Percentiles rank a stretch among this genome's conserved stretches.
Conservation (phyloP, 2,888 invertebrate genomes). For the Amphimallon solstitiale region DNA sequence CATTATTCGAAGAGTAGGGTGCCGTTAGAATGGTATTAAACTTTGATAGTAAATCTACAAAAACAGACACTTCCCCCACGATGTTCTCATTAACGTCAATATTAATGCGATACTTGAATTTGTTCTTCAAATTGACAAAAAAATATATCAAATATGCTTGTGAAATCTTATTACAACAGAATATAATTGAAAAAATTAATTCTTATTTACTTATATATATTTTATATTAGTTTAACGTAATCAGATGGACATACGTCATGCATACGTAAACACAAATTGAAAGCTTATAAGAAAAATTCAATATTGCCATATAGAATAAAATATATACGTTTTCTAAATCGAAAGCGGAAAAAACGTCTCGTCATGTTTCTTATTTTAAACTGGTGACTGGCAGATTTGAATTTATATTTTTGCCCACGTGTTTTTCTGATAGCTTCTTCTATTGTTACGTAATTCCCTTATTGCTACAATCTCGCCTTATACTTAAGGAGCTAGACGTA, state of each 20-base stretch:
- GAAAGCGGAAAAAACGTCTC: not conserved
- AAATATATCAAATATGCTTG: no score
- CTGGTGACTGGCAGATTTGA: slow-evolving; percentile 18
- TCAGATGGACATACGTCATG: no score
- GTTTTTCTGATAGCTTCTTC: slow-evolving; percentile 4
- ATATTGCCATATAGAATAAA: not conserved
- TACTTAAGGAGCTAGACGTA: no score
- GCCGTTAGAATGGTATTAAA: not conserved
- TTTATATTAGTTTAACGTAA: no score
- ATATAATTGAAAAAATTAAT: no score
- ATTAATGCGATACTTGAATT: no score
- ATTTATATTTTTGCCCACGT: slow-evolving; percentile 27
- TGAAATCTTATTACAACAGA: no score
- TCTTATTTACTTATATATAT: no score
- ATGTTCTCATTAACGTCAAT: no score
- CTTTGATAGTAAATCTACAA: slow-evolving; percentile 15
- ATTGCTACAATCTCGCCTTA: not conserved
- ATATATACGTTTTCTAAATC: not conserved
- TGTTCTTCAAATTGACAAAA: no score
- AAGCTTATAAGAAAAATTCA: no score
- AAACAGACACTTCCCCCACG: not conserved
- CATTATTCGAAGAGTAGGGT: slow-evolving; percentile 13
- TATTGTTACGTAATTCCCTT: not conserved
- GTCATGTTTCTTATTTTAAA: slow-evolving; percentile 21
- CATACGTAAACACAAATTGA: no score